A percentile compares a stretch with the other conserved stretches of the same genome.
Conservation (phyloP, 30 jellyfish, hydroid and myxozoan genomes). For the Hydra vulgaris region DNA sequence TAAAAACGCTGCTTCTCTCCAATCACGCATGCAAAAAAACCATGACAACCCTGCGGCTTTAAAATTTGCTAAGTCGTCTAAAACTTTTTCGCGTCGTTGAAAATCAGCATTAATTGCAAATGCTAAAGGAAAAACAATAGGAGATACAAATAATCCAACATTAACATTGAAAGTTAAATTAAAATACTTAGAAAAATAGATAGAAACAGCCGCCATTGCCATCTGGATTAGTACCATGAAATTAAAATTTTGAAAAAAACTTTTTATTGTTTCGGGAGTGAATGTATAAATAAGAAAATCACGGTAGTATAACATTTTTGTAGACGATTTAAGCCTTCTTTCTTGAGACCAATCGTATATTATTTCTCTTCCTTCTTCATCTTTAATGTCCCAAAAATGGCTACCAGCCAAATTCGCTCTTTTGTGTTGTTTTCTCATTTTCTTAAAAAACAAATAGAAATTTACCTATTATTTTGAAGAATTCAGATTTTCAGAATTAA, state of each 20-base stretch:
- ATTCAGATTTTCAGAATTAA: background rate
- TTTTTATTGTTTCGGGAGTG: slow-evolving; percentile 24
- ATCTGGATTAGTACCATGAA: slow-evolving; percentile 80
- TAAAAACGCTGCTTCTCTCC: slow-evolving; percentile 53
- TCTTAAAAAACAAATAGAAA: background rate
- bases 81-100: slow-evolving; percentile 96
- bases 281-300: slow-evolving; percentile 13
- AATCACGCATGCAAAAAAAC: slow-evolving; percentile 90
- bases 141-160: slow-evolving; percentile 88
- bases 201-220: slow-evolving; percentile 66
- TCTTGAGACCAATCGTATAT: slow-evolving; percentile 75
- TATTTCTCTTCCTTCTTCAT: slow-evolving; percentile 94
- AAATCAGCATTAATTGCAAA: slow-evolving; percentile 94
- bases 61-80: slow-evolving; percentile 85
- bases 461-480: background rate
- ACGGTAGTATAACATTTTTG: slow-evolving; percentile 13
- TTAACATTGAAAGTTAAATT: slow-evolving; percentile 55
- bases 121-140: slow-evolving; percentile 95
- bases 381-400: slow-evolving; percentile 22
- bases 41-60: slow-evolving; percentile 80
- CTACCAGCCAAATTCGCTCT: background rate
- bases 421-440: background rate
- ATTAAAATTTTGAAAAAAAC: slow-evolving; percentile 78
- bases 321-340: slow-evolving; percentile 47
- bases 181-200: slow-evolving; percentile 15